Conservation (phyloP, 1,140 invertebrate genomes). For the fruit fly (Drosophila melanogaster) region Release_6_plus_ISO1_MT NT_033779.5:15949001-15949500, state of each 20-base stretch:
- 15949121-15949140: constrained; percentile 19
- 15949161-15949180: no score
- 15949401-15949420: background rate
- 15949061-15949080: constrained; percentile 54
- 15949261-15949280: no score
- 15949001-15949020: background rate
- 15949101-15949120: constrained; percentile 16
- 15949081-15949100: constrained; percentile 20
- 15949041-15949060: constrained; percentile 72
- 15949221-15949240: no score
- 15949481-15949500: constrained; percentile 22
- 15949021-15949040: constrained; percentile 32
- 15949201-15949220: no score
- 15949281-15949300: no score
- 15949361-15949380: background rate
- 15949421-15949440: background rate
- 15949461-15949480: constrained; percentile 66
- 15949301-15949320: background rate
- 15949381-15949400: no score
- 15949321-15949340: background rate
- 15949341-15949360: background rate
- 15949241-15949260: no score
- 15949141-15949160: no score
- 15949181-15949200: no score
- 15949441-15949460: constrained; percentile 51